Base-by-base conservation (phyloP, 2,888 invertebrate species). In the Pyrochroa serraticornis region DNA sequence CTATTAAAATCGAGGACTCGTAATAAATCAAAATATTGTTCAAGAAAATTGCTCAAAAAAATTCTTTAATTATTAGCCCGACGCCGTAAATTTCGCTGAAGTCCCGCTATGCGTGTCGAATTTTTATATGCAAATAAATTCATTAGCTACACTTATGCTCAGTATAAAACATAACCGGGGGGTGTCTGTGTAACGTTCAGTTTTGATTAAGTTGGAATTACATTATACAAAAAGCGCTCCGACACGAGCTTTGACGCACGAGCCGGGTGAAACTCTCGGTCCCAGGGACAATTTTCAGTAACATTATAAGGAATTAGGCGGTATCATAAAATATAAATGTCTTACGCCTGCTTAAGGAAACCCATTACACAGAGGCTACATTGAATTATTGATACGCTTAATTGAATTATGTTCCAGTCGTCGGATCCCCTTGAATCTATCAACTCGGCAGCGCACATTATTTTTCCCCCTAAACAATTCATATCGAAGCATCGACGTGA, bases 291-390 rank as follows among this genome's bases (percentile, higher is more conserved):
- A 45, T 45, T 45, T 45, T 45, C 34, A 45, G 33, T 12, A 5
- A 45, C 45, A 45, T 45, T 45, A 45, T 45, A 45, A 13, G 30
- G 45, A 30, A 45, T 45, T 45, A 45, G 45, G 33, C 9, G 6
- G 33, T 10, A 7, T 14, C 22, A 45, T 45, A 35, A 45, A 45
- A 45, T 45, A 45, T 45, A 45, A 35, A 45, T 45, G 45, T 33
- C 35, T 45, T 45, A 45, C 45, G 33, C 45, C 34, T 45, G 35
- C 45, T 45, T 45, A 45, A 45, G 34, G n/a, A 45, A 35, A 33
- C 14, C 45, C 35, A 45, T 45, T 34, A 45, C 35, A 45, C 34
- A 5, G 32, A 9, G 12, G 12, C 35, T 45, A 33, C 13, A 45
- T 45, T 45, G 45, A 45, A 45, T 45, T 33, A 45, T 45, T 34